phyloP scores from a whole-genome alignment of 2,888 invertebrate species.

The Mactromeris polynyma region DNA sequence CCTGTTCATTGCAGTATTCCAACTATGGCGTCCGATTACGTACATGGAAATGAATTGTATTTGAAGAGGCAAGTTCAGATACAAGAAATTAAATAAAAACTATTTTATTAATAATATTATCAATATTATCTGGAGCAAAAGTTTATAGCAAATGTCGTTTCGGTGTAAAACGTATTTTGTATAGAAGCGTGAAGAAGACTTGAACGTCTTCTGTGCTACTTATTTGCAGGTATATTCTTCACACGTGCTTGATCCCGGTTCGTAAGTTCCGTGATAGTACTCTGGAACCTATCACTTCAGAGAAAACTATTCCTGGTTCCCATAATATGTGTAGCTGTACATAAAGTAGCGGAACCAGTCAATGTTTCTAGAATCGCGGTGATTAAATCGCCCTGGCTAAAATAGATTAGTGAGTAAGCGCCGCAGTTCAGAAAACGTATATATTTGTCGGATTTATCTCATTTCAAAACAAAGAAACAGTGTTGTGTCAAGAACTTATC shows the following conservation, averaged over 20 bases:
- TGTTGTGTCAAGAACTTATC: neutral
- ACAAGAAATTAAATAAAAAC: too few species aligned
- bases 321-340: neutral
- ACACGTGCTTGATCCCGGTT: neutral
- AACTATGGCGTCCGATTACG: too few species aligned
- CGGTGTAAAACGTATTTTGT: too few species aligned
- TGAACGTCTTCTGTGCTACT: neutral
- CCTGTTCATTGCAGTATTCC: too few species aligned
- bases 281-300: neutral
- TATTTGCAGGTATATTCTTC: neutral
- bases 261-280: neutral
- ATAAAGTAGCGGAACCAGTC: neutral
- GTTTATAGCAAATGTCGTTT: too few species aligned
- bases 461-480: neutral
- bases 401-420: constrained; percentile 12
- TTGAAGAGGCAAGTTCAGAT: too few species aligned
- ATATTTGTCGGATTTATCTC: neutral
- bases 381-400: constrained; percentile 12
- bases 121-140: too few species aligned
- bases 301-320: neutral
- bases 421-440: neutral
- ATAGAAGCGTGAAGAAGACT: too few species aligned
- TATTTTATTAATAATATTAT: too few species aligned
- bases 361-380: neutral
- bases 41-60: too few species aligned